These are phyloP conservation scores for Hippocampus zosterae DNA, from an alignment of 2,113 vertebrate species.

Conservation along the genomic window DNA sequence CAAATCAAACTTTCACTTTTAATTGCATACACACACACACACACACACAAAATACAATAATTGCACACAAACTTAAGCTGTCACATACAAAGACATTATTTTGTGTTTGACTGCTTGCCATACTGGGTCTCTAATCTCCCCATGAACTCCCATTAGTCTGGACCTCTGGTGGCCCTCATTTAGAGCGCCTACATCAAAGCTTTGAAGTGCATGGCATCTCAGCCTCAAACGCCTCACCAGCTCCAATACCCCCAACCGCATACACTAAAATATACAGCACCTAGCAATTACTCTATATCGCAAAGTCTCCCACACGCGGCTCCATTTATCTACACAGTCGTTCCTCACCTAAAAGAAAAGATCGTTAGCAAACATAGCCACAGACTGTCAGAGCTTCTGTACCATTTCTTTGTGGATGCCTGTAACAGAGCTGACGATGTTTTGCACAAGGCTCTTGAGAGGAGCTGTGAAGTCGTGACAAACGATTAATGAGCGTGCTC, in stretches of 20 bases:
- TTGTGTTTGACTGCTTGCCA: constrained; percentile 44
- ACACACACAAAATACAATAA: not conserved
- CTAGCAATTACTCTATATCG: constrained; percentile 57
- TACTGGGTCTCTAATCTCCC: constrained; percentile 70
- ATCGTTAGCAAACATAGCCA: constrained; percentile 22
- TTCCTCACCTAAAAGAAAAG: constrained; percentile 47
- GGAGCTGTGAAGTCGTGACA: not conserved
- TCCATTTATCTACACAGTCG: constrained; percentile 54
- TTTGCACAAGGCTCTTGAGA: not conserved
- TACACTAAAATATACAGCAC: constrained; percentile 42
- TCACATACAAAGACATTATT: constrained; percentile 44
- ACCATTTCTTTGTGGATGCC: constrained; percentile 13
- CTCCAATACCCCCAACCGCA: constrained; percentile 36
- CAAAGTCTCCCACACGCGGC: constrained; percentile 52
- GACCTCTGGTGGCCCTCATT: constrained; percentile 76
- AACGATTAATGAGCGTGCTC: constrained; percentile 17
- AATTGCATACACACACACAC: constrained; percentile 14
- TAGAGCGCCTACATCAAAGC: constrained; percentile 75
- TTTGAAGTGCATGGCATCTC: constrained; percentile 67
- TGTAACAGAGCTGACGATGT: not conserved
- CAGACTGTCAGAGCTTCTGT: constrained; percentile 13
- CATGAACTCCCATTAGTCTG: constrained; percentile 76
- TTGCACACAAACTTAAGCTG: constrained; percentile 15
- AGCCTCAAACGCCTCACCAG: not conserved
- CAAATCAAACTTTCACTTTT: constrained; percentile 48